Evolutionary conservation across 2,113 vertebrate genomes (phyloP).

Genomic region (Odobenus rosmarus): DNA sequence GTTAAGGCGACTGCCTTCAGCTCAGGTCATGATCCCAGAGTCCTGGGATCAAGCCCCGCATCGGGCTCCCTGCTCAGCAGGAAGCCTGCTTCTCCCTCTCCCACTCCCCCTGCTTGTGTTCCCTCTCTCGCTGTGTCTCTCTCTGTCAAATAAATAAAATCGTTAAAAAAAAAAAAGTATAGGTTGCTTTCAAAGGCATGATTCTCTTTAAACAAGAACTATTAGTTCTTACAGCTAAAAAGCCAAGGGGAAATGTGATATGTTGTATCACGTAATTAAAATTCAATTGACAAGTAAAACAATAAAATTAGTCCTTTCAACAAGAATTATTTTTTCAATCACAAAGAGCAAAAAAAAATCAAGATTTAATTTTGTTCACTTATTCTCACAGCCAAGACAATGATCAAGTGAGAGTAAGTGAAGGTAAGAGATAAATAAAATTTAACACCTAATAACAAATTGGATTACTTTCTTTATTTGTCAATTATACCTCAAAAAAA

Average conservation of each 20-base stretch:
- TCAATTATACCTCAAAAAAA: neutral
- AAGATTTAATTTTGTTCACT: slow-evolving; percentile 43
- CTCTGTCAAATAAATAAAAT: too few species aligned
- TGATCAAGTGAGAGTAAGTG: neutral
- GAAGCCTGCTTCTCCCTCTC: too few species aligned
- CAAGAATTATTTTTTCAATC: slow-evolving; percentile 1
- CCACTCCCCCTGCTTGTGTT: too few species aligned
- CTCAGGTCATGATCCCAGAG: too few species aligned
- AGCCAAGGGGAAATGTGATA: neutral
- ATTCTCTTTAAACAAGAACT: slow-evolving; percentile 30
- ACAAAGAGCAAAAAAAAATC: neutral
- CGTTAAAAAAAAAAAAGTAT: neutral
- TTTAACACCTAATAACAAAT: slow-evolving; percentile 26
- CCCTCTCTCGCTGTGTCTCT: too few species aligned
- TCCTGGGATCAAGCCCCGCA: too few species aligned
- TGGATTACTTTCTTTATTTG: neutral
- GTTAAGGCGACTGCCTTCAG: too few species aligned
- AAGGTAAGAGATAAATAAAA: neutral
- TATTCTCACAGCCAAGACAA: slow-evolving; percentile 24
- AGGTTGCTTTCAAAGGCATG: neutral
- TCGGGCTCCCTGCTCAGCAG: too few species aligned
- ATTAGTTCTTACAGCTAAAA: neutral
- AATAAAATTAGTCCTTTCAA: slow-evolving; percentile 27
- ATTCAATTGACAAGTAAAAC: slow-evolving; percentile 60
- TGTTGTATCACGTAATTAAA: slow-evolving; percentile 39